phyloP scores from a whole-genome alignment of 2,797 vertebrate species.

The Synanceia verrucosa region DNA sequence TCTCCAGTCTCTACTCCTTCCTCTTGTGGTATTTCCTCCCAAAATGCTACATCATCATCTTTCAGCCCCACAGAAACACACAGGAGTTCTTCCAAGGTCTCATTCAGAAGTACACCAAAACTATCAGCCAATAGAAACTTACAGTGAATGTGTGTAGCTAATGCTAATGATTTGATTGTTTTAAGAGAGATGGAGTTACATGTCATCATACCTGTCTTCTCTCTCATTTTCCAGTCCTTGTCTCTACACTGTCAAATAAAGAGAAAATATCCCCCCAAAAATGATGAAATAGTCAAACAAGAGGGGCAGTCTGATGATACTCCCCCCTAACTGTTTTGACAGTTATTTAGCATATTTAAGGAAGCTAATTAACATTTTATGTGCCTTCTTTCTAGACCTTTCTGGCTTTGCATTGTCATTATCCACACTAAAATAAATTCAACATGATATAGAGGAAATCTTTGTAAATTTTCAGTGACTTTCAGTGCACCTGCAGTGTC shows the following conservation, averaged over 20 bases:
- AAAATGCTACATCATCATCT: slow-evolving; percentile 85
- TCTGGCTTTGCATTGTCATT: background rate
- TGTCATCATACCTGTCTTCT: background rate
- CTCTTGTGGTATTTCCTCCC: slow-evolving; percentile 87
- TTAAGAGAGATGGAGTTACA: background rate
- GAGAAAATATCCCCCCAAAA: background rate
- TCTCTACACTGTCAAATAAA: background rate
- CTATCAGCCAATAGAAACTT: slow-evolving; percentile 69
- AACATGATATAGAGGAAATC: background rate
- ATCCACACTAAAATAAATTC: background rate
- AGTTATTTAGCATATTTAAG: background rate
- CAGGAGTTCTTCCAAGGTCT: slow-evolving; percentile 86
- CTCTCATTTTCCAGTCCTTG: background rate
- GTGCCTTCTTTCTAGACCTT: background rate
- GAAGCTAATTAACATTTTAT: background rate
- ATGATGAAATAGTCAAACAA: too few species aligned
- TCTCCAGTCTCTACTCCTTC: slow-evolving; percentile 78
- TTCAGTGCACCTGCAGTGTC: background rate
- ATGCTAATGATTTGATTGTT: too few species aligned
- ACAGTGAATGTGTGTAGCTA: background rate
- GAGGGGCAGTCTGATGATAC: too few species aligned
- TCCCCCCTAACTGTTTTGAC: too few species aligned
- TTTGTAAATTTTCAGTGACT: too few species aligned
- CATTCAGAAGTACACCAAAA: slow-evolving; percentile 88
- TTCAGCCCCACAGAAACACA: slow-evolving; percentile 84